Percentiles rank a stretch among this genome's conserved stretches.
phyloP scores from a whole-genome alignment of 2,113 vertebrate genomes.

The Rhynchopsitta pachyrhyncha region DNA sequence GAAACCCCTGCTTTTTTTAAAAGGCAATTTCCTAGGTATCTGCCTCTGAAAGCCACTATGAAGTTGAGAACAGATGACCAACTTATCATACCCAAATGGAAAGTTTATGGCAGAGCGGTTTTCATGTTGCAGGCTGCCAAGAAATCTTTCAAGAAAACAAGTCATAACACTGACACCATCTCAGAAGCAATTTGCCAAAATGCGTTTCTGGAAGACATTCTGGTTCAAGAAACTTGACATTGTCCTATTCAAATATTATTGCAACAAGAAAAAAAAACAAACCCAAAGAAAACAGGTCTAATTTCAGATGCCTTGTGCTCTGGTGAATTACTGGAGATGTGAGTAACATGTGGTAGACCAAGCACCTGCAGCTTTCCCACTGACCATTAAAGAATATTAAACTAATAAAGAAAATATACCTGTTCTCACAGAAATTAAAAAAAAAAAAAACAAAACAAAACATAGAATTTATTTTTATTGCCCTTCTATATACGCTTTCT shows the following conservation, averaged over 20 bases:
- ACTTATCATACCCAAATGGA: not conserved
- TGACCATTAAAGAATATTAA: not conserved
- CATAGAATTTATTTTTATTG: not conserved
- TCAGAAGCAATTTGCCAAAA: not conserved
- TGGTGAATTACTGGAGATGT: not conserved
- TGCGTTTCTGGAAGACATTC: not conserved
- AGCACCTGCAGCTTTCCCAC: not conserved
- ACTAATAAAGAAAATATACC: not conserved
- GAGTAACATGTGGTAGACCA: not conserved
- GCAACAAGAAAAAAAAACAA: not conserved
- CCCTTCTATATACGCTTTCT: not conserved
- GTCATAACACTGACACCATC: not conserved
- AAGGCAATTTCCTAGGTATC: not conserved
- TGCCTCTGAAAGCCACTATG: not conserved
- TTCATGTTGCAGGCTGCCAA: not conserved
- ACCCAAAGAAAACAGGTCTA: not conserved
- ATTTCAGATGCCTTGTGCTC: not conserved
- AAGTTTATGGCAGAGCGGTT: not conserved
- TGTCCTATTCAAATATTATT: not conserved
- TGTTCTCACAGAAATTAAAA: not conserved
- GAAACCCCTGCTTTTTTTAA: rapidly evolving
- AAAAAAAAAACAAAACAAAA: not conserved
- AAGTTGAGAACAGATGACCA: not conserved
- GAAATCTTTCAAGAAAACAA: not conserved
- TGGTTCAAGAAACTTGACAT: not conserved